Evolutionary conservation across 2,113 vertebrate species (phyloP).

Genomic region (Gymnogyps californianus): DNA sequence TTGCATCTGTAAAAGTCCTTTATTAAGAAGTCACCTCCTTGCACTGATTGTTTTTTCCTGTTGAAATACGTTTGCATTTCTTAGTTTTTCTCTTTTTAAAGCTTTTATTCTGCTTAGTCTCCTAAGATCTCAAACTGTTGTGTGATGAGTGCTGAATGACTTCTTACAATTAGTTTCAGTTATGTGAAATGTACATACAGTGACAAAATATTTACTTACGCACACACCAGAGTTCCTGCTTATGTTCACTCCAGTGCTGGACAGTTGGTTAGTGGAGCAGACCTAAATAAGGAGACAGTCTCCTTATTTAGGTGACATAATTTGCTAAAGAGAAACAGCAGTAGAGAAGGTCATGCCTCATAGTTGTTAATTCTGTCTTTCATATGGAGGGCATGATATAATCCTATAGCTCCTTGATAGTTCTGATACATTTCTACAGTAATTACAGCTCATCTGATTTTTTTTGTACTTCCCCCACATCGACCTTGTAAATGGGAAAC

Average conservation of each 20-base stretch:
- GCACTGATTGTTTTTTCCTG: background rate
- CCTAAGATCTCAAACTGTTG: background rate
- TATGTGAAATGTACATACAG: background rate
- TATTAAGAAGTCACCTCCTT: background rate
- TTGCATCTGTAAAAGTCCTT: background rate
- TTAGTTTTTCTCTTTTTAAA: background rate
- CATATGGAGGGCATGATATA: background rate
- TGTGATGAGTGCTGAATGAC: background rate
- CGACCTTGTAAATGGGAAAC: background rate
- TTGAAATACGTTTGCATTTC: background rate
- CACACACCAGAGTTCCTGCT: conserved; percentile 6
- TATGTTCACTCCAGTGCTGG: background rate
- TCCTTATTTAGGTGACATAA: background rate
- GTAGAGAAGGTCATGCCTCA: background rate
- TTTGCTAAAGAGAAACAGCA: background rate
- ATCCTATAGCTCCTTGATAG: background rate
- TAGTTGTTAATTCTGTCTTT: background rate
- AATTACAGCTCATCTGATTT: background rate
- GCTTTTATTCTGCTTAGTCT: background rate
- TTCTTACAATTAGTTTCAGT: background rate
- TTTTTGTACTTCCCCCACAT: background rate
- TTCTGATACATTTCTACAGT: background rate
- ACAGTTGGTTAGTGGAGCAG: background rate
- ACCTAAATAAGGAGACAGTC: background rate
- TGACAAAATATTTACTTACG: background rate